phyloP scores from a whole-genome alignment of 1,140 invertebrate species.

The Calliphora vicina region DNA sequence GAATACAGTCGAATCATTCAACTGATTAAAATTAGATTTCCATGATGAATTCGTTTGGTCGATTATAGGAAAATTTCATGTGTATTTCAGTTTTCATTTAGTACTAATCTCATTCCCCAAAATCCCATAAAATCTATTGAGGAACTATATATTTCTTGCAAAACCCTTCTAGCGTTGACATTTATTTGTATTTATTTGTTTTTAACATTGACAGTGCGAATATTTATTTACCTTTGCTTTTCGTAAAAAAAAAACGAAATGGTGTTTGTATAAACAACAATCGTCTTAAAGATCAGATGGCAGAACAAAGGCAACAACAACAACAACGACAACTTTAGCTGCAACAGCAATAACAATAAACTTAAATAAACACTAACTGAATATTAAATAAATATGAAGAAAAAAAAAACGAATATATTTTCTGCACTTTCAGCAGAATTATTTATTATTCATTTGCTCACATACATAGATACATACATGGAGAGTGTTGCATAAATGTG shows the following conservation, averaged over 20 bases:
- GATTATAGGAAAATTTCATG: no score
- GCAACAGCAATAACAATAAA: conserved; percentile 3
- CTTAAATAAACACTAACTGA: conserved; percentile 11
- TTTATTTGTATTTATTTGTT: neutral
- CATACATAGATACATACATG: no score
- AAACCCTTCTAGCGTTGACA: neutral
- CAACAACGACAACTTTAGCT: neutral
- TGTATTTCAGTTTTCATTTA: no score
- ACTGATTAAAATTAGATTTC: no score
- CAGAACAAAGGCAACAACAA: neutral
- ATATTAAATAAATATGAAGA: conserved; percentile 1
- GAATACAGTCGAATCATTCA: no score
- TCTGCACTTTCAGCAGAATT: conserved; percentile 28
- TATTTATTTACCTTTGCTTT: neutral
- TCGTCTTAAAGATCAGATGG: neutral
- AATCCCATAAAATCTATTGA: no score
- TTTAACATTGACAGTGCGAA: neutral
- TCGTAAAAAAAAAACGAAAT: neutral
- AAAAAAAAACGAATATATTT: neutral
- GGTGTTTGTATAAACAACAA: neutral
- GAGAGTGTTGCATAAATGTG: no score
- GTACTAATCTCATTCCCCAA: no score
- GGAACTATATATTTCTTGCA: no score
- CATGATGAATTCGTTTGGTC: no score
- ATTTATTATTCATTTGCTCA: neutral